Evolutionary conservation across 92 coral and sea anemone species (phyloP), one percentile per base, ranked within the genome.

Genomic region (Scolanthus callimorphus): DNA sequence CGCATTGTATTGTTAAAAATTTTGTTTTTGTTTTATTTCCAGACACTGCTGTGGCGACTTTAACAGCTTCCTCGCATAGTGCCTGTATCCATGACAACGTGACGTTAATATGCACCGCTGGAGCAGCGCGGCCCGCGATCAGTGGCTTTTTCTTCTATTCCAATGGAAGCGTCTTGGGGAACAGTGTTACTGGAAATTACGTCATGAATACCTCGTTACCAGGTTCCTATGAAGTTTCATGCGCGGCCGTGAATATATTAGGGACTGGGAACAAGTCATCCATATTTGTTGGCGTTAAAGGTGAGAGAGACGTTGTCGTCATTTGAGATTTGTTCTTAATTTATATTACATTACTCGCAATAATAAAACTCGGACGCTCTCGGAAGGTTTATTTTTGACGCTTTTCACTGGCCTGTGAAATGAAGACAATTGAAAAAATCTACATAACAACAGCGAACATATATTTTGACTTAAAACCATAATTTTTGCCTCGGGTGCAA

Each of bases 71-170:
- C 23, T 21, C 19, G 4, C 22, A 9, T 6, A 46, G 19, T 4
- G 8, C 52, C 52, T 46, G 52, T 46, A 19, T 10, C 12, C 52
- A 46, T 20, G 52, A 19, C 17, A 46, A 46, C 52, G 23, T 46
- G 4, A 46, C 52, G 22, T 46, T 46, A 11, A 46, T 21, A 20
- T 46, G 52, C 17, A 46, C 52, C 19, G 52, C 52, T 10, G 52
- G 52, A 4, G 11, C 4, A 10, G 52, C 52, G 11, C 8, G 17
- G 22, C 52, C 52, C 8, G 11, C 52, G 4, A 21, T 46, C 52
- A 46, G 11, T 4, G 52, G 52, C 11, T 46, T 10, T 21, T 4
- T 20, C 17, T 46, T 9, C 52, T 46, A 9, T 46, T 21, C 17
- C 23, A 46, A 46, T 20, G 19, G 52, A 9, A 20, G 4, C 11